Evolutionary conservation across 2,797 vertebrate genomes (phyloP).

Genomic region (Tympanoctomys barrerae): DNA sequence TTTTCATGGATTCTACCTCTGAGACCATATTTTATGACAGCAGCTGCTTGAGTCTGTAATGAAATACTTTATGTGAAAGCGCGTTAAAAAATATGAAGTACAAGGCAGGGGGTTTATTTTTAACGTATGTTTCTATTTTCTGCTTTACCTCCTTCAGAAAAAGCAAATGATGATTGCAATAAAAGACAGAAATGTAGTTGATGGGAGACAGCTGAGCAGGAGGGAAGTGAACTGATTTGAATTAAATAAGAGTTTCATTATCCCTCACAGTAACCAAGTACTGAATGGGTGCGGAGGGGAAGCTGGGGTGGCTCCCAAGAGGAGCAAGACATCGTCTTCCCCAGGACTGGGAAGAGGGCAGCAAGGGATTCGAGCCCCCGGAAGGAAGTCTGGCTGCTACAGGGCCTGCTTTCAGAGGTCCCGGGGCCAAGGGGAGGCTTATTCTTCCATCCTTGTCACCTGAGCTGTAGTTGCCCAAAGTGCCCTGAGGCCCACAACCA

Average conservation of each 20-base stretch:
- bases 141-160: slow-evolving; percentile 69
- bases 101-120: slow-evolving; percentile 65
- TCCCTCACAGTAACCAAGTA: background rate
- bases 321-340: background rate
- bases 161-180: slow-evolving; percentile 59
- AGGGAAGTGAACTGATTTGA: slow-evolving; percentile 41
- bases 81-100: slow-evolving; percentile 61
- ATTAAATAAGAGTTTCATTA: slow-evolving; percentile 77
- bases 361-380: fast-evolving
- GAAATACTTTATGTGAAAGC: slow-evolving; percentile 77
- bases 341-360: fast-evolving
- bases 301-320: background rate
- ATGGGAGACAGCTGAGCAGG: slow-evolving; percentile 18
- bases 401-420: background rate
- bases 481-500: background rate
- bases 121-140: slow-evolving; percentile 68
- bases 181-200: slow-evolving; percentile 58
- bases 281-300: background rate
- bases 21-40: slow-evolving; percentile 55
- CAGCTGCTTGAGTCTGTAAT: slow-evolving; percentile 75
- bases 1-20: slow-evolving; percentile 43
- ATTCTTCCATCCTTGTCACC: fast-evolving
- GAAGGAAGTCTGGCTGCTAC: fast-evolving
- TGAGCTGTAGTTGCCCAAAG: background rate
- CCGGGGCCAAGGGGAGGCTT: fast-evolving